A percentile compares a stretch with the other conserved stretches of the same genome.
phyloP scores from a whole-genome alignment of 2,113 vertebrate genomes.

The Chloropsis cyanopogon region DNA sequence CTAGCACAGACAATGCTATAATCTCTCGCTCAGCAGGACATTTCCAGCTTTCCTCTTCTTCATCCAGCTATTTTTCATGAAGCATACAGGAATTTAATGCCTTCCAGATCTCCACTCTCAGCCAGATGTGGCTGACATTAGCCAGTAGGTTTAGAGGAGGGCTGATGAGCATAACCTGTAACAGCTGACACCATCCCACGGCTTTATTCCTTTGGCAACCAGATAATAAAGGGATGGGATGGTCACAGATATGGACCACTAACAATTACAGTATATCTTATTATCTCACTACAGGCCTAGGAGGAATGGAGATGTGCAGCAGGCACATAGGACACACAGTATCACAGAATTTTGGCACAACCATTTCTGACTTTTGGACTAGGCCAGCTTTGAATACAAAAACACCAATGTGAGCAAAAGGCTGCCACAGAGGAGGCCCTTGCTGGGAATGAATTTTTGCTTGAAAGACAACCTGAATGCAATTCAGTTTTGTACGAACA shows the following conservation, averaged over 20 bases:
- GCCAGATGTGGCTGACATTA: background rate
- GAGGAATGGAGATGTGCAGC: background rate
- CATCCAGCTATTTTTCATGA: background rate
- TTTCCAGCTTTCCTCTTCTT: background rate
- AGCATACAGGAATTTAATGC: background rate
- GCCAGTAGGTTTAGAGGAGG: background rate
- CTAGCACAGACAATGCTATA: background rate
- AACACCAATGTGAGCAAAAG: background rate
- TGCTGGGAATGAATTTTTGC: background rate
- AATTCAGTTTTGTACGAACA: background rate
- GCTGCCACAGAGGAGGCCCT: background rate
- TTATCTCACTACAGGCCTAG: background rate
- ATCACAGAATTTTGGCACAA: background rate
- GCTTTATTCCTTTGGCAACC: background rate
- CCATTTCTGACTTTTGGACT: background rate
- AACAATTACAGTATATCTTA: background rate
- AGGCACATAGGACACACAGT: background rate
- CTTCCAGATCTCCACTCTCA: background rate
- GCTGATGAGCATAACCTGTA: background rate
- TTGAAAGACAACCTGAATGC: slow-evolving; percentile 15
- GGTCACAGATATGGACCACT: background rate
- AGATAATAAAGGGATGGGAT: background rate
- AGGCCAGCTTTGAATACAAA: background rate
- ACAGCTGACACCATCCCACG: background rate
- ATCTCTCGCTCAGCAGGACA: background rate